Percentiles rank a stretch among this genome's conserved stretches.
Conservation (phyloP, 64 coral and sea anemone genomes). For the Platygyra sinensis region DNA sequence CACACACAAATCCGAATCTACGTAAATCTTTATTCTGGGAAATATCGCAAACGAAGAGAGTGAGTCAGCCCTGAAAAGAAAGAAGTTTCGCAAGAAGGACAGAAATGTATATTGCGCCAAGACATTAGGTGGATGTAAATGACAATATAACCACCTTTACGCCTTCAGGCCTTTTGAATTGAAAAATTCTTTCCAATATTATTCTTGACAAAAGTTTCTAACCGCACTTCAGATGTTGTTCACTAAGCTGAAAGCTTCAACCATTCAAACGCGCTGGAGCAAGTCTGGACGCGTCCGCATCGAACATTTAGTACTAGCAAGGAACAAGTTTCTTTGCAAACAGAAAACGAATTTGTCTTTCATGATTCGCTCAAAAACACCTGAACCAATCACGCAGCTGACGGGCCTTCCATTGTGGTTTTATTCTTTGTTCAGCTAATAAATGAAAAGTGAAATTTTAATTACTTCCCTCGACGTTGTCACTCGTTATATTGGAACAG, state of each 20-base stretch:
- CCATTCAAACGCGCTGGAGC: conserved; percentile 1
- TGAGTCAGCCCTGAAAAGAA: conserved; percentile 43
- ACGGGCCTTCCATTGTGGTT: conserved; percentile 69
- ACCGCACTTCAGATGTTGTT: conserved; percentile 39
- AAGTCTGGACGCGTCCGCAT: background rate
- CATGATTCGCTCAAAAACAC: conserved; percentile 44
- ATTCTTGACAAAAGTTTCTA: conserved; percentile 25
- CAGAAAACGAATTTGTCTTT: conserved; percentile 19
- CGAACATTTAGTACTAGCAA: background rate
- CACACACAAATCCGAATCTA: conserved; percentile 31
- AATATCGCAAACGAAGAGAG: conserved; percentile 11
- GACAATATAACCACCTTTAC: conserved; percentile 79
- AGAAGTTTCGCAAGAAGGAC: conserved; percentile 26
- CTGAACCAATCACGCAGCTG: conserved; percentile 51
- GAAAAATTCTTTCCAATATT: conserved; percentile 51
- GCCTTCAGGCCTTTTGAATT: conserved; percentile 27
- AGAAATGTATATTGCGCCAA: conserved; percentile 41
- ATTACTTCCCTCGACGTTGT: conserved; percentile 92
- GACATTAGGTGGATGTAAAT: conserved; percentile 40
- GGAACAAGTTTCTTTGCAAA: conserved; percentile 14
- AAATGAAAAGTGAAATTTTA: conserved; percentile 98
- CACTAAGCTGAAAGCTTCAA: background rate
- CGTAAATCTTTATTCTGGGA: conserved; percentile 26
- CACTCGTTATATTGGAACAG: conserved; percentile 69
- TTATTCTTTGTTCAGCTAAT: conserved; percentile 77